Base-by-base conservation (phyloP, 2,888 invertebrate species). In the Geophilus truncorum region DNA sequence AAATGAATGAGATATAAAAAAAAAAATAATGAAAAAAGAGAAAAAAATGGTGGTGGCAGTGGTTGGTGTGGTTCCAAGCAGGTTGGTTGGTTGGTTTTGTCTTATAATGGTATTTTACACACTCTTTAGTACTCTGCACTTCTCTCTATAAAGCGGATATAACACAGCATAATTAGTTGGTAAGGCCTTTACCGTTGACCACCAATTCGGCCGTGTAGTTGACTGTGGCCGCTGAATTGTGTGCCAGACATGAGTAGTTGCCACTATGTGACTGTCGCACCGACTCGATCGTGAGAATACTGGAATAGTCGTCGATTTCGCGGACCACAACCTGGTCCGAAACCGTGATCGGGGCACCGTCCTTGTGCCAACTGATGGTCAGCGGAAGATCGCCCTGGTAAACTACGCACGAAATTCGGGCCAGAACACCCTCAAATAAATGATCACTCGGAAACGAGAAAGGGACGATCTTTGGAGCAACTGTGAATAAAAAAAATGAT, bases 401-500 rank as follows among this genome's bases (percentile, higher is more conserved):
- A 32, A 85, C 85, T 23, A 84, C 84, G 82, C 87, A 87, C 86
- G 89, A 87, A 78, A 89, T 87, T 82, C 89, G 87, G 32, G 88
- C 87, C 80, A 89, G 88, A 83, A 88, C 88, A 76, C 89, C 90
- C 82, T 89, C 89, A 84, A 88, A 89, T 75, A 89, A 87, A 81
- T 89, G 89, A 82, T 87, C 88, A 57, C 86, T 84, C 85, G 89
- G 89, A 84, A 89, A 89, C 83, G 86, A 86, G 85, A 90, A 90
- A 82, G 89, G 89, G 83, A 89, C 89, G 83, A 90, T 88, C 85
- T 89, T 87, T 76, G 90, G 90, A 78, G 88, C 83, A 83, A 89
- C 89, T 89, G 84, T 81, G 83, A 83, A 82, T 81, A 80, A 81
- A 81, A 81, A 25, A 70, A 57, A 70, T 70, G 28, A 10, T 70